Evolutionary conservation across 30 jellyfish, hydroid and myxozoan genomes (phyloP).

Genomic region (Turritopsis rubra): DNA sequence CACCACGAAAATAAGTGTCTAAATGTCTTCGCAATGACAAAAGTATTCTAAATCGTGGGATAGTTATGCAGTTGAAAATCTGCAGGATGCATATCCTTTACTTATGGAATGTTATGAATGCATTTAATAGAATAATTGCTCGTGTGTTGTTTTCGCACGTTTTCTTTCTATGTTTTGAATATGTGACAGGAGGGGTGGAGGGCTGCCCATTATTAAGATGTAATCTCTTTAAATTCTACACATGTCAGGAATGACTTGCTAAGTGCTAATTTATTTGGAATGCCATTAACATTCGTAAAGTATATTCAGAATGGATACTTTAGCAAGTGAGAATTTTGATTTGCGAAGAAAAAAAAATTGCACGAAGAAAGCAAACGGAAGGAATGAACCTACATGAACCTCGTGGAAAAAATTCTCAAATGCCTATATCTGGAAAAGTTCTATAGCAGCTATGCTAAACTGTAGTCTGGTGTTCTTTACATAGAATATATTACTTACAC

Average conservation of each 20-base stretch:
- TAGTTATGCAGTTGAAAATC: not conserved
- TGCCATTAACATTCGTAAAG: not conserved
- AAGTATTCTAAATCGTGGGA: not conserved
- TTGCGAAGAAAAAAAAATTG: too few species aligned
- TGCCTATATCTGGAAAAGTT: too few species aligned
- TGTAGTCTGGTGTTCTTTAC: too few species aligned
- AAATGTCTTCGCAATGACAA: too few species aligned
- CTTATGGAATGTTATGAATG: not conserved
- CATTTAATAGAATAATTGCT: not conserved
- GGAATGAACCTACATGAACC: too few species aligned
- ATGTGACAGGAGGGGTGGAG: not conserved
- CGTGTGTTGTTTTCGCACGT: not conserved
- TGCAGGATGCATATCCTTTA: not conserved
- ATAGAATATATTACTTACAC: too few species aligned
- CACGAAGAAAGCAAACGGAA: too few species aligned
- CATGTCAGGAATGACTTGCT: not conserved
- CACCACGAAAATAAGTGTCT: too few species aligned
- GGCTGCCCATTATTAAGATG: not conserved
- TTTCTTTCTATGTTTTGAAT: not conserved
- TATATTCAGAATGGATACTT: not conserved
- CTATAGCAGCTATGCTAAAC: too few species aligned
- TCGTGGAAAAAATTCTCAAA: too few species aligned
- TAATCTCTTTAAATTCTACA: not conserved
- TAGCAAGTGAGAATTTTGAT: too few species aligned
- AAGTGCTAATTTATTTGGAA: not conserved